phyloP scores from a whole-genome alignment of 2,113 vertebrate species.

The Aix galericulata region DNA sequence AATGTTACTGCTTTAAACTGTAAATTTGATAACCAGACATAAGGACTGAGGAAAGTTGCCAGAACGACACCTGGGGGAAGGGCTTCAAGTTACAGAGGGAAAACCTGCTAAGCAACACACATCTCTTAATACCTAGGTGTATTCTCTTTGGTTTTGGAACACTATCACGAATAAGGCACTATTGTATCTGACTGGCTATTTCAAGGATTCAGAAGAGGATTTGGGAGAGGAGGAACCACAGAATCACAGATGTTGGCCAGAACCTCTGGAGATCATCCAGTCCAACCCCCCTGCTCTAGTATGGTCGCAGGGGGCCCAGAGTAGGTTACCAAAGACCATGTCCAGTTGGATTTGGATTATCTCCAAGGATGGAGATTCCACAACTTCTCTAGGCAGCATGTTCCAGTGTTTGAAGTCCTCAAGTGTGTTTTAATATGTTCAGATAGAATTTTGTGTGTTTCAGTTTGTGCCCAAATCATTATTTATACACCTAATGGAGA shows the following conservation, averaged over 20 bases:
- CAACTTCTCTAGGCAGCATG: not conserved
- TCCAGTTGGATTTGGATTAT: not conserved
- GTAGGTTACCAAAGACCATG: not conserved
- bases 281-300: not conserved
- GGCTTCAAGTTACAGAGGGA: not conserved
- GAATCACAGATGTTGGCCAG: rapidly evolving
- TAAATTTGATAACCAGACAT: not conserved
- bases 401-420: not conserved
- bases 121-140: not conserved
- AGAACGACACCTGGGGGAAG: not conserved
- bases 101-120: not conserved
- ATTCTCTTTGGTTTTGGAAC: not conserved
- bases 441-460: not conserved
- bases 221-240: no score
- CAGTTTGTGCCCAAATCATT: not conserved
- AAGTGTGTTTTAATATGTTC: not conserved
- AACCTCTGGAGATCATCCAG: not conserved
- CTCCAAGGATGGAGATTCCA: not conserved
- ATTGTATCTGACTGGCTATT: not conserved
- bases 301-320: not conserved
- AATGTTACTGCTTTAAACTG: not conserved
- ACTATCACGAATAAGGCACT: not conserved
- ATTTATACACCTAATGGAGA: not conserved
- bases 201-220: not conserved
- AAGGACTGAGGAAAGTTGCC: not conserved